These are phyloP conservation scores for Gerris buenoi DNA, from an alignment of 1,140 invertebrate genomes.

Conservation along the genomic window DNA sequence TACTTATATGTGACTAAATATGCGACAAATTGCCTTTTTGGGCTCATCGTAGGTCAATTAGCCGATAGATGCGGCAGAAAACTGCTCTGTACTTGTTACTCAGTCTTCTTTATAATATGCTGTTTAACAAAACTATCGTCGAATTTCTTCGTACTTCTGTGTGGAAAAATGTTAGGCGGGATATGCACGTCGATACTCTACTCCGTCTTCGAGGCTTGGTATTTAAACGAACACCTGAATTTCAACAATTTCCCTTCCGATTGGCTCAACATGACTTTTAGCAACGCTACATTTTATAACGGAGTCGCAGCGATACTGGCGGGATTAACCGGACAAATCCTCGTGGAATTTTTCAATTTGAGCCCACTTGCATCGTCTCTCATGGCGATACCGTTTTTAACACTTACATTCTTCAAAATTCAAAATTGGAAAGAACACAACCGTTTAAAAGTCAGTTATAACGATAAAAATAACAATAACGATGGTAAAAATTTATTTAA, in stretches of 20 bases:
- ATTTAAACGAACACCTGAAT: slow-evolving; percentile 46
- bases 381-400: slow-evolving; percentile 41
- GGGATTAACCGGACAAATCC: slow-evolving; percentile 45
- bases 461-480: background rate
- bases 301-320: slow-evolving; percentile 49
- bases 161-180: slow-evolving; percentile 47
- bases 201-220: slow-evolving; percentile 57
- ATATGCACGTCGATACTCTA: slow-evolving; percentile 54
- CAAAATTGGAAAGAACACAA: slow-evolving; percentile 19
- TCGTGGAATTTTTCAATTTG: slow-evolving; percentile 41
- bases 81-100: slow-evolving; percentile 38
- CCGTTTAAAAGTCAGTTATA: background rate
- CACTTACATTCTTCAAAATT: slow-evolving; percentile 33
- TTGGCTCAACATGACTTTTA: slow-evolving; percentile 42
- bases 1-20: slow-evolving; percentile 49
- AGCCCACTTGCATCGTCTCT: slow-evolving; percentile 44
- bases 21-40: slow-evolving; percentile 46
- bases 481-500: too few species aligned
- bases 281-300: slow-evolving; percentile 49
- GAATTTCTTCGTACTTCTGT: slow-evolving; percentile 32
- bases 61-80: slow-evolving; percentile 46
- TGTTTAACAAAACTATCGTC: slow-evolving; percentile 38
- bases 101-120: slow-evolving; percentile 42
- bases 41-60: slow-evolving; percentile 36
- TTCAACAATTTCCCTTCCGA: slow-evolving; percentile 36